Evolutionary conservation across 2,888 invertebrate genomes (phyloP), one percentile per base, ranked within the genome.

Genomic region (Acanthosepion lycidas): DNA sequence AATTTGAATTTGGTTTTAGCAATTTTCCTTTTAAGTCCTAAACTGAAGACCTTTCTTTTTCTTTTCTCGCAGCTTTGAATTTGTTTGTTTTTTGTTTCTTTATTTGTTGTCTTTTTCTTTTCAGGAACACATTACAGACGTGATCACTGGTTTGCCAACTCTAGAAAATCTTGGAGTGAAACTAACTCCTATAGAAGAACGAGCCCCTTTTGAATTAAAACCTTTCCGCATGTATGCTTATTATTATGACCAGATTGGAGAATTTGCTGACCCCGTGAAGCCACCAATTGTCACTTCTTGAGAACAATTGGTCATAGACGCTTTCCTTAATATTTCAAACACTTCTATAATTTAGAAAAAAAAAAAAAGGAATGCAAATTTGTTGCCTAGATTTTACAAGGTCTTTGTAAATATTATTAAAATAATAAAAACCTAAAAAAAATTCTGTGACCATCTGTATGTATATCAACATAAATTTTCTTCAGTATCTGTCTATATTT

Each of bases 91-190:
- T 26, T 64, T 64, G 64, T 26, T 64, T 64, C 2, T 28, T 64
- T 64, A 26, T 26, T 2, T 64, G 20, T 94, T n/a, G 92, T 95
- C 64, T 95, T 94, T 95, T 97, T 97, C n/a, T 59, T 55, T 33
- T 20, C 97, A 99, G 98, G 99, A 99, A 97, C 98, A 98, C 95
- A 98, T 98, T 12, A 98, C 98, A 1, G 99, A 99, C 97, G 97
- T 97, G 18, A 98, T 98, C 94, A 96, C 95, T 9, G 97, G 97
- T 15, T 96, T 96, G 51, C 99, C 98, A 6, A 98, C 98, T 0
- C 97, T 99, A 94, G 98, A 99, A 97, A 99, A 99, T 98, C 98
- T 99, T 95, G 99, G 99, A 33, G 98, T 99, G 5, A 98, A 97
- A 78, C 98, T 98, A 94, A 98, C 98, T 0, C 97, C 98, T 5